Evolutionary conservation across 1,140 invertebrate genomes (phyloP).

Genomic region (Trachelipus rathkii): DNA sequence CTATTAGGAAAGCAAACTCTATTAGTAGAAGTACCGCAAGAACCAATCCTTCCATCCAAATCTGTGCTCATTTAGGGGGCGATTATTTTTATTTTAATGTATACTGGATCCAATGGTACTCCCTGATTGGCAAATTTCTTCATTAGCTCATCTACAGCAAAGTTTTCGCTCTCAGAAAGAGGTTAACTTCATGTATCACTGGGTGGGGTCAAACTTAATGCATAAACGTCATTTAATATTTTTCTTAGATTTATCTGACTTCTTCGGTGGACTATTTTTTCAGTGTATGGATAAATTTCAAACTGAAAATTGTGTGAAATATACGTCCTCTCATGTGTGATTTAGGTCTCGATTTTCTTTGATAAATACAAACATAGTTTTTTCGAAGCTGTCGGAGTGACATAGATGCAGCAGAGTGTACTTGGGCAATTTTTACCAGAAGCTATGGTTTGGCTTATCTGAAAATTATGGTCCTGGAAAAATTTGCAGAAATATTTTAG

Average conservation of each 20-base stretch:
- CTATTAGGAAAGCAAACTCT: conserved; percentile 29
- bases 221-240: no score
- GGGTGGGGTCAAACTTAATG: conserved; percentile 29
- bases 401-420: conserved; percentile 70
- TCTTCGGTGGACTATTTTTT: no score
- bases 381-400: conserved; percentile 51
- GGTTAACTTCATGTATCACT: conserved; percentile 58
- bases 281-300: no score
- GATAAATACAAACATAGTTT: background rate
- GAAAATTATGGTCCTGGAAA: conserved; percentile 96
- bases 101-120: conserved; percentile 96
- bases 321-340: no score
- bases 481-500: conserved; percentile 97
- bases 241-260: no score
- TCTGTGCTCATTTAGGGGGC: conserved; percentile 90
- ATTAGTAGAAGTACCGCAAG: conserved; percentile 72
- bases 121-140: conserved; percentile 88
- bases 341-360: background rate
- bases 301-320: no score
- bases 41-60: conserved; percentile 91
- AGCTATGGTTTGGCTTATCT: conserved; percentile 92
- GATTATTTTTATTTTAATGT: conserved; percentile 99
- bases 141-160: conserved; percentile 91
- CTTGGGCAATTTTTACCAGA: conserved; percentile 92
- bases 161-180: conserved; percentile 86